A percentile compares a stretch with the other conserved stretches of the same genome.
phyloP scores from a whole-genome alignment of 2,888 invertebrate species.

The Cephus pygmeus region DNA sequence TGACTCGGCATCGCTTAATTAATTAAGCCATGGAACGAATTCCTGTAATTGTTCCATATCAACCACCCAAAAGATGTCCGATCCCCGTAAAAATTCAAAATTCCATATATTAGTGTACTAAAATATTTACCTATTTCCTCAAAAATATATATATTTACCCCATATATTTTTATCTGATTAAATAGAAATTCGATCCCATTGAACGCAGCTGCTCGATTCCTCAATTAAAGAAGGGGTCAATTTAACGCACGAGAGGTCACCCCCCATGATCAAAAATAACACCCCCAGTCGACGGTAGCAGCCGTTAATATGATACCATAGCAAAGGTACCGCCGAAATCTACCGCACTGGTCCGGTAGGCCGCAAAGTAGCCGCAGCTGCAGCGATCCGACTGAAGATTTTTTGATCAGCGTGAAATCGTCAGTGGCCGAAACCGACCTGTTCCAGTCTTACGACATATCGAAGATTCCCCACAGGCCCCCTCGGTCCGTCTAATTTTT shows the following conservation, averaged over 20 bases:
- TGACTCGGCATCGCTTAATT: background rate
- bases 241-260: constrained; percentile 55
- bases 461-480: background rate
- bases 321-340: constrained; percentile 14
- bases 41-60: background rate
- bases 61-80: background rate
- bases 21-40: background rate
- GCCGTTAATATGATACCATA: constrained; percentile 8
- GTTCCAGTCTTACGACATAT: background rate
- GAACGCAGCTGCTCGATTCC: background rate
- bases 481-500: background rate
- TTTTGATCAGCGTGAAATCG: constrained; percentile 23
- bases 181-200: background rate
- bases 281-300: constrained; percentile 15
- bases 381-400: constrained; percentile 14
- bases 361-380: constrained; percentile 3
- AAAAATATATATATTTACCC: constrained; percentile 13
- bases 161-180: background rate
- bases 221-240: constrained; percentile 36
- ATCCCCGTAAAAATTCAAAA: background rate
- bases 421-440: constrained; percentile 9
- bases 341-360: constrained; percentile 13
- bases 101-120: background rate
- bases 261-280: constrained; percentile 20
- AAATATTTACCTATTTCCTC: constrained; percentile 4